A percentile compares a stretch with the other conserved stretches of the same genome.
Evolutionary conservation across 2,888 invertebrate genomes (phyloP).

Genomic region (Axea sp.): DNA sequence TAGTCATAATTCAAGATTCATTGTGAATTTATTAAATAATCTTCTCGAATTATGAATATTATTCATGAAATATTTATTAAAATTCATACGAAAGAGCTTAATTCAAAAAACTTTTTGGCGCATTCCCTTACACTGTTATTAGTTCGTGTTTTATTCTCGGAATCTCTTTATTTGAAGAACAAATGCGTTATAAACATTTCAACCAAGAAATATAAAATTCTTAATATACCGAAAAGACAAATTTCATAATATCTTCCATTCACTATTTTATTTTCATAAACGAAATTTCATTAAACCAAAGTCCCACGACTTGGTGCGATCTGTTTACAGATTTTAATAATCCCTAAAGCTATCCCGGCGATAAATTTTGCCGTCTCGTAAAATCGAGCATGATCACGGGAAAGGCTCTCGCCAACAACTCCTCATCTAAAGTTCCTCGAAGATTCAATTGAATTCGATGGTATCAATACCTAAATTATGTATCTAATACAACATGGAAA

Average conservation of each 20-base stretch:
- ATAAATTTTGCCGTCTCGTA: conserved; percentile 71
- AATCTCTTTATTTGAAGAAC: conserved; percentile 20
- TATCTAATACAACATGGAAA: conserved; percentile 58
- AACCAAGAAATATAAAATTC: conserved; percentile 33
- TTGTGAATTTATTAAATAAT: too few relatives aligned
- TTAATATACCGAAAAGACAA: conserved; percentile 44
- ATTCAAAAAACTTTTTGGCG: conserved; percentile 20
- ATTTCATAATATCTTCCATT: conserved; percentile 30
- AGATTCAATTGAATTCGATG: conserved; percentile 60
- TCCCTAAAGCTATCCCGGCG: conserved; percentile 68
- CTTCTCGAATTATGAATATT: conserved; percentile 26
- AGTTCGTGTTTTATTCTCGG: conserved; percentile 15
- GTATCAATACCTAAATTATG: conserved; percentile 59
- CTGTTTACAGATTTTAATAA: conserved; percentile 72
- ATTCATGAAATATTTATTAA: conserved; percentile 16
- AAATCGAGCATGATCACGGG: conserved; percentile 65
- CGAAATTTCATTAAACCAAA: conserved; percentile 58
- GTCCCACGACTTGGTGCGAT: conserved; percentile 56
- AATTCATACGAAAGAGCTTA: conserved; percentile 20
- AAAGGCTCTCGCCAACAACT: conserved; percentile 55
- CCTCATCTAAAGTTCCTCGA: conserved; percentile 59
- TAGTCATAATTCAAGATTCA: too few relatives aligned
- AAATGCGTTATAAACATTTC: conserved; percentile 37
- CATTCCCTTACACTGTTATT: conserved; percentile 1
- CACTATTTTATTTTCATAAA: conserved; percentile 61